Conservation (phyloP, 2,888 invertebrate genomes). For the Machimus rusticus region DNA sequence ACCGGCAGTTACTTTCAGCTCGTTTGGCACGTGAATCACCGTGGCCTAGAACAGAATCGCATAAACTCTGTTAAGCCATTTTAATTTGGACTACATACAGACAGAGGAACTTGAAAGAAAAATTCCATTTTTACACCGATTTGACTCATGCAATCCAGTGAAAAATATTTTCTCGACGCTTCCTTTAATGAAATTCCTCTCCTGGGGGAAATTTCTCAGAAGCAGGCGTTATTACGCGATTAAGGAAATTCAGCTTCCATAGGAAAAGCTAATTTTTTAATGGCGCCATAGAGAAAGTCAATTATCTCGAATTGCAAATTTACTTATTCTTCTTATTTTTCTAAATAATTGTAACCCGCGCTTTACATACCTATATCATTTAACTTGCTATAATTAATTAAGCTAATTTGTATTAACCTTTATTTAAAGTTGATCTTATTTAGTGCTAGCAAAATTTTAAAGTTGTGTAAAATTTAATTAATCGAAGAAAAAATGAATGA, state of each 20-base stretch:
- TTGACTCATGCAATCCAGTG: not conserved
- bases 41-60: not conserved
- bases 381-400: too few relatives aligned
- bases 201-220: not conserved
- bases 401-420: too few relatives aligned
- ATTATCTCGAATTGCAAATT: not conserved
- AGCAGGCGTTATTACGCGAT: not conserved
- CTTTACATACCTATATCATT: too few relatives aligned
- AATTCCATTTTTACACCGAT: not conserved
- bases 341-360: not conserved
- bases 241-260: not conserved
- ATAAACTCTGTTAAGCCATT: not conserved
- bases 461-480: too few relatives aligned
- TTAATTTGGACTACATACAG: not conserved
- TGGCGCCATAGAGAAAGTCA: not conserved
- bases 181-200: not conserved
- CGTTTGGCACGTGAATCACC: slow-evolving; percentile 9
- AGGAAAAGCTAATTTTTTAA: not conserved
- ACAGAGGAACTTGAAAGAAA: not conserved
- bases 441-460: too few relatives aligned
- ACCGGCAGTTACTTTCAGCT: not conserved
- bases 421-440: too few relatives aligned
- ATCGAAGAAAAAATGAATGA: too few relatives aligned
- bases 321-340: not conserved
- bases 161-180: not conserved